These are phyloP conservation scores for Pedetes capensis DNA, from an alignment of 2,113 vertebrate species.

Conservation along the genomic window DNA sequence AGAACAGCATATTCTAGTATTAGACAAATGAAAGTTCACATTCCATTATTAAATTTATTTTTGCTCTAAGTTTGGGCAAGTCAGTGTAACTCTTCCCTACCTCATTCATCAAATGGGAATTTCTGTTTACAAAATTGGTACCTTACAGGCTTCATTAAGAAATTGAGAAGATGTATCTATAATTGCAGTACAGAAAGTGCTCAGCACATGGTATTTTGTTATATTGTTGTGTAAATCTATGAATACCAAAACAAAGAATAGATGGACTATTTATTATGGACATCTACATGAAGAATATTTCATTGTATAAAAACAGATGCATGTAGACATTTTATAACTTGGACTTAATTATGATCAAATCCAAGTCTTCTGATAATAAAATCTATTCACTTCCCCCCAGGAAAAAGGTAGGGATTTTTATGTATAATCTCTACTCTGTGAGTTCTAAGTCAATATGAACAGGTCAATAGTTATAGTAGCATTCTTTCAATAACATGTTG, in stretches of 20 bases:
- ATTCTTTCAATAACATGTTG: background rate
- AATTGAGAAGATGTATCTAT: background rate
- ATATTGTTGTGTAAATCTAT: background rate
- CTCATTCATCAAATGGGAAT: background rate
- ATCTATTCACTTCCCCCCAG: background rate
- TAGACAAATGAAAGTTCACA: background rate
- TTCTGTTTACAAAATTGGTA: background rate
- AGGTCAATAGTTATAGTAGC: background rate
- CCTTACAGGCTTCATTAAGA: background rate
- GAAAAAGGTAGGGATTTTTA: background rate
- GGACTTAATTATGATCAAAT: background rate
- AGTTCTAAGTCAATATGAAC: slow-evolving; percentile 20
- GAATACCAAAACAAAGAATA: background rate
- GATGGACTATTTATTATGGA: background rate
- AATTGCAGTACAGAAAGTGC: background rate
- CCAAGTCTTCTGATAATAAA: slow-evolving; percentile 14
- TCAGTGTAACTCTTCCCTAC: background rate
- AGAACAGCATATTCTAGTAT: background rate
- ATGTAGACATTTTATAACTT: slow-evolving; percentile 2
- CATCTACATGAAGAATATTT: background rate
- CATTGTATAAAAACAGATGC: background rate
- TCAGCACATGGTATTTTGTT: background rate
- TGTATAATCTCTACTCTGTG: background rate
- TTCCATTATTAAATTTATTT: background rate
- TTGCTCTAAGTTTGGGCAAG: background rate